Base-by-base conservation (phyloP, 2,797 vertebrate genomes). In the Sciaenops ocellatus region DNA sequence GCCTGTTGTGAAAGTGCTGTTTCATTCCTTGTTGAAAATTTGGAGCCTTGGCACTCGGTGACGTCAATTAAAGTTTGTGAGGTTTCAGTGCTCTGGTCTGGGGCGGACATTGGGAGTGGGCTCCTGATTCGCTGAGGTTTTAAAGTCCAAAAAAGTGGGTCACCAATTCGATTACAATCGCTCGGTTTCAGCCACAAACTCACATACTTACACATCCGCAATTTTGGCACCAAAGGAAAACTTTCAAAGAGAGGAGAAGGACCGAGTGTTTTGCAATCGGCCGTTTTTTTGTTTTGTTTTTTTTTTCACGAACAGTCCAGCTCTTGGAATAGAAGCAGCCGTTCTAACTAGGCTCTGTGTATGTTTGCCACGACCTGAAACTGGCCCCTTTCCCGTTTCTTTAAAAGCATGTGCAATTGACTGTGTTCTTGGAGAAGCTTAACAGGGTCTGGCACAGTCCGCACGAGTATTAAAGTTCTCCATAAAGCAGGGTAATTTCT, bases 401-500 rank as follows among this genome's bases (percentile, higher is more conserved):
- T 72, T 76, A 50, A 85, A 88, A 84, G 78, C 83, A 80, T 85
- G 51, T 80, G 79, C 61, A 76, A 80, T 46, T 62, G 66, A 81
- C 51, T 82, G 24, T 44, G 73, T 77, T 80, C 65, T 76, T 81
- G 63, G 75, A 78, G 67, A 56, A 55, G 50, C 78, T 84, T 79
- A 78, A 84, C 81, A 57, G 52, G 61, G 72, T 88, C 78, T 87
- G 80, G 80, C 79, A 74, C 41, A 73, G 72, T 72, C 41, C 16
- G 34, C 2, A 41, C 6, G 6, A 77, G 76, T 80, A 83, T 85
- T 82, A 78, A 79, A 82, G 57, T 69, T 87, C 84, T 83, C 85
- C 82, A 89, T 89, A 87, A 92, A 90, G 64, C 13, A 5, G 30
- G 79, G 55, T 88, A 80, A 88, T 88, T 87, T 86, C 76, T 87